phyloP scores from a whole-genome alignment of 2,113 vertebrate species.

The Nyctereutes procyonoides region DNA sequence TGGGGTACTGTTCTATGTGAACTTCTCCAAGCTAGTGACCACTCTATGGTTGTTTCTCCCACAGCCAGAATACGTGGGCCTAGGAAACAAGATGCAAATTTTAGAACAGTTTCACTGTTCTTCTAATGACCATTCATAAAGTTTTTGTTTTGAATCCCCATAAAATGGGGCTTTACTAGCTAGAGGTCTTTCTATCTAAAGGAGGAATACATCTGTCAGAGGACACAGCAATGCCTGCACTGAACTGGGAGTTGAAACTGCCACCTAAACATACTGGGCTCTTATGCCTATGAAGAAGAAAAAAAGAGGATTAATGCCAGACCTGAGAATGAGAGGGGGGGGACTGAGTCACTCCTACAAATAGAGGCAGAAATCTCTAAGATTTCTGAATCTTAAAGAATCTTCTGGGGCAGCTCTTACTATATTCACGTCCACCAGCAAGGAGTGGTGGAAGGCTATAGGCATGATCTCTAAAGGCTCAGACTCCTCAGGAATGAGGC shows the following conservation, averaged over 20 bases:
- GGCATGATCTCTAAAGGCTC: neutral
- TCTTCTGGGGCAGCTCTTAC: neutral
- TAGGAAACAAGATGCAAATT: neutral
- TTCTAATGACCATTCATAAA: neutral
- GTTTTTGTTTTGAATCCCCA: neutral
- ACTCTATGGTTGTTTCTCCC: neutral
- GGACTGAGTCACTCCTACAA: neutral
- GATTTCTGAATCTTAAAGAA: neutral
- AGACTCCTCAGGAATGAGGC: neutral
- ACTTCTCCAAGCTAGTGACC: neutral
- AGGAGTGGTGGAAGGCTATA: neutral
- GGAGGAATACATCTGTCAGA: neutral
- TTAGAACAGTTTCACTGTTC: neutral
- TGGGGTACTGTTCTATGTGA: neutral
- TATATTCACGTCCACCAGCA: neutral
- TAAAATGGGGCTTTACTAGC: neutral
- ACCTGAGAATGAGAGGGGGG: neutral
- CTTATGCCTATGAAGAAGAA: neutral
- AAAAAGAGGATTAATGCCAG: neutral
- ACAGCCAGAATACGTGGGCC: neutral
- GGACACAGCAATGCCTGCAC: neutral
- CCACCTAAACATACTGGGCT: neutral
- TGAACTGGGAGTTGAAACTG: neutral
- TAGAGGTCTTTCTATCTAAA: neutral
- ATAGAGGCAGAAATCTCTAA: neutral